Evolutionary conservation across 2,888 invertebrate genomes (phyloP).

Genomic region (Melipona bicolor): DNA sequence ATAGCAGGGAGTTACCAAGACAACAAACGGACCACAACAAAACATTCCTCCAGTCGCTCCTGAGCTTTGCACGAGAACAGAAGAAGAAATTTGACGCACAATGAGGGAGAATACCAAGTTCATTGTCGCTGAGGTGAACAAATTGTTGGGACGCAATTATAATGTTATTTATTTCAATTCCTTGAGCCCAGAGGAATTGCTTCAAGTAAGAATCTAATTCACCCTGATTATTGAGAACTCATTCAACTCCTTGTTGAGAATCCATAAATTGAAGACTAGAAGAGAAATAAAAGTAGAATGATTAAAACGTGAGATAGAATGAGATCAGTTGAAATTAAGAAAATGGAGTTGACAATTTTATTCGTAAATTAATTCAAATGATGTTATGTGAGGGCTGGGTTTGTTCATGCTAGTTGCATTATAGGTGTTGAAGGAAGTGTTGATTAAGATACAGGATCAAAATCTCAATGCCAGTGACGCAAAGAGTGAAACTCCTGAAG

Average conservation of each 20-base stretch:
- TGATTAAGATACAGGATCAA: slow-evolving; percentile 86
- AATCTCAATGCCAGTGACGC: slow-evolving; percentile 87
- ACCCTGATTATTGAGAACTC: background rate
- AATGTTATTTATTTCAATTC: slow-evolving; percentile 95
- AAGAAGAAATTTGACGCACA: slow-evolving; percentile 10
- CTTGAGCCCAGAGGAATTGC: slow-evolving; percentile 89
- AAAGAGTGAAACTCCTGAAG: slow-evolving; percentile 90
- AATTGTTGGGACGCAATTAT: slow-evolving; percentile 89
- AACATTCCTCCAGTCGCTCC: background rate
- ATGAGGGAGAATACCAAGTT: slow-evolving; percentile 90
- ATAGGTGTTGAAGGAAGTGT: slow-evolving; percentile 87
- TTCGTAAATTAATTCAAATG: background rate
- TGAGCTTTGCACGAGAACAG: background rate
- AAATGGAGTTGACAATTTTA: slow-evolving; percentile 2
- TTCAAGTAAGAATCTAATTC: slow-evolving; percentile 86
- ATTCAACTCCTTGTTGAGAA: too few relatives aligned
- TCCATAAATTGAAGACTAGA: background rate
- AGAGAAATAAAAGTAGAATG: background rate
- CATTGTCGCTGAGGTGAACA: slow-evolving; percentile 90
- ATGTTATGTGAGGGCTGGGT: background rate
- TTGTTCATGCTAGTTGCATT: slow-evolving; percentile 43
- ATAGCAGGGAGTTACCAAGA: slow-evolving; percentile 40
- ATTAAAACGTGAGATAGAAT: too few relatives aligned
- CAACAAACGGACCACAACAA: slow-evolving; percentile 40
- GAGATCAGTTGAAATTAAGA: background rate